These are phyloP conservation scores for Chunga burmeisteri DNA, from an alignment of 2,113 vertebrate species.

Conservation along the genomic window DNA sequence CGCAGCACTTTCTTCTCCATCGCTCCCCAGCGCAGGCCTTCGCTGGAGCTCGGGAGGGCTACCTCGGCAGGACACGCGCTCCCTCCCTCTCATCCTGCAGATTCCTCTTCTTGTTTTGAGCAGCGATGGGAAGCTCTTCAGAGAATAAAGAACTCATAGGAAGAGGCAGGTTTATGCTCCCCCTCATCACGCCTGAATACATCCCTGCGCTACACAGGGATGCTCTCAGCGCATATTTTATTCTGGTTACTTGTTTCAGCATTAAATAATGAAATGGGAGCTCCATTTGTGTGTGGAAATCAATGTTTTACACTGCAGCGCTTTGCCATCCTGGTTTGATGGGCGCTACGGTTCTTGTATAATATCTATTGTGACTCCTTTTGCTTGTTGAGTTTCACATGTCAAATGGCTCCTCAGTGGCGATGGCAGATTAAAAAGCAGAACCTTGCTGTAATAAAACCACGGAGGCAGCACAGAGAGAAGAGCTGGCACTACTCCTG, in stretches of 20 bases:
- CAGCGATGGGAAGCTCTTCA: neutral
- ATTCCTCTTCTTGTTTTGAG: neutral
- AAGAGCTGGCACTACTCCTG: neutral
- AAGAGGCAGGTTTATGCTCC: neutral
- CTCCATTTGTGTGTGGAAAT: constrained; percentile 44
- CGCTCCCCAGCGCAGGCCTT: neutral
- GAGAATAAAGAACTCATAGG: neutral
- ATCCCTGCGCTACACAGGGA: neutral
- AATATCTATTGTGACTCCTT: constrained; percentile 13
- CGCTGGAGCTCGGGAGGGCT: neutral
- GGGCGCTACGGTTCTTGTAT: neutral
- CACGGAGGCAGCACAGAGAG: neutral
- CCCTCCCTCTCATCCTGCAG: neutral
- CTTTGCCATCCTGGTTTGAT: neutral
- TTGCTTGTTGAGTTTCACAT: neutral
- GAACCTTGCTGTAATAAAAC: neutral
- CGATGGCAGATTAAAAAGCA: neutral
- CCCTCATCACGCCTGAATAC: neutral
- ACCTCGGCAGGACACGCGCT: neutral
- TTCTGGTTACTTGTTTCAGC: neutral
- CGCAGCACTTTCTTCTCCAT: neutral
- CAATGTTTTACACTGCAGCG: neutral
- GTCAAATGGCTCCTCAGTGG: neutral
- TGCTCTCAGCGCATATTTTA: neutral
- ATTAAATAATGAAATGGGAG: neutral